Base-by-base conservation (phyloP, 2,888 invertebrate genomes). In the Chloroclystis v-ata region DNA sequence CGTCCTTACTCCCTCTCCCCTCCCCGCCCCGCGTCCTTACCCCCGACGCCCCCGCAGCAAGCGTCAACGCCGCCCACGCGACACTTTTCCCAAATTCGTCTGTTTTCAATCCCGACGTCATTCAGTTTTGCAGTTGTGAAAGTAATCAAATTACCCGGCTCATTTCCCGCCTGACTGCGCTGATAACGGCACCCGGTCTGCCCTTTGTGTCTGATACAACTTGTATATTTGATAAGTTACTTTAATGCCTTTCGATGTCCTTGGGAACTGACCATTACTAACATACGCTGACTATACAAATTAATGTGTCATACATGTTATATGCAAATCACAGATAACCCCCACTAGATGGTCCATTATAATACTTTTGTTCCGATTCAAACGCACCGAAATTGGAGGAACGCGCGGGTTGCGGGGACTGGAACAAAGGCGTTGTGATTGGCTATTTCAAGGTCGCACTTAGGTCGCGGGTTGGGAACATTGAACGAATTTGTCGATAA, bases 51-150 rank as follows among this genome's bases (percentile, higher is more conserved):
- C 43, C 47, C 50, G 48, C 48, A 61, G 54, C 54, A 47, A 70
- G 68, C 67, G 67, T 69, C 20, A 20, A 20, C 20, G 20, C 5
- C 20, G 20, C 82, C 80, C 78, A 83, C 80, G 80, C 75, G 70
- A 71, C 65, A 69, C 65, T 78, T 75, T 75, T 72, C 76, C 47
- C 72, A 67, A 78, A 78, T 76, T 75, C 71, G 66, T 75, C 69
- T 70, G 77, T 78, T 77, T 75, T 69, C 73, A 73, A 75, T 72
- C 75, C 65, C 71, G 72, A 60, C 72, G 70, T 71, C 82, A 79
- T 83, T 82, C 77, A 82, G n/a, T 64, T 71, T 73, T 64, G 65
- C 67, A 69, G 72, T 78, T 79, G 78, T 67, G 61, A 72, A 73
- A 73, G 78, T 72, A 70, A 76, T 76, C 68, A 73, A 73, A 79